Evolutionary conservation across 2,113 vertebrate genomes (phyloP).

Genomic region (Caloenas nicobarica): DNA sequence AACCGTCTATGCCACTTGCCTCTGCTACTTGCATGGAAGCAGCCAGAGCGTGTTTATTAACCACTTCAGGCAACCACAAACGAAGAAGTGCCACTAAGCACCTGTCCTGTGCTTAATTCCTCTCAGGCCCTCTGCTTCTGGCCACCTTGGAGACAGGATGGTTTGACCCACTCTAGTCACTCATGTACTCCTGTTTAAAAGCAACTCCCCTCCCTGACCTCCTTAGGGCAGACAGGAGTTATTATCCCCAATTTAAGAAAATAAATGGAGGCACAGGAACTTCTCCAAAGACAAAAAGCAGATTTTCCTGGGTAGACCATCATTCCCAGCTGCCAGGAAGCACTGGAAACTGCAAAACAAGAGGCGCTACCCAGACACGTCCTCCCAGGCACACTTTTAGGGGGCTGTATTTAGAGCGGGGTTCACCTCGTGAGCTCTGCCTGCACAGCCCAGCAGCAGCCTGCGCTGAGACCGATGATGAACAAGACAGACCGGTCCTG

Average conservation of each 20-base stretch:
- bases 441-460: background rate
- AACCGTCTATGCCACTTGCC: background rate
- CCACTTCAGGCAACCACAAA: background rate
- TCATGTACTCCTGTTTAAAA: background rate
- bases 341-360: background rate
- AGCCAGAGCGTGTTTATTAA: background rate
- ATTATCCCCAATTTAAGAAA: background rate
- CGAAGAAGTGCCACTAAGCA: background rate
- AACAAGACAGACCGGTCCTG: background rate
- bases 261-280: background rate
- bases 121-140: background rate
- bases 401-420: background rate
- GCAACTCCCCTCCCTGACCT: background rate
- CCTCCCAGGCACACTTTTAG: background rate
- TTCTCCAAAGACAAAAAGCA: background rate
- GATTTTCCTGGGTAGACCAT: background rate
- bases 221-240: background rate
- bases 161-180: background rate
- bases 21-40: background rate
- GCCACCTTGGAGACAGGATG: background rate
- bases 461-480: background rate
- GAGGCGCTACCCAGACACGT: background rate
- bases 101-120: background rate
- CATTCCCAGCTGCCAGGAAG: background rate
- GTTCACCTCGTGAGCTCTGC: background rate